A percentile compares a stretch with the other conserved stretches of the same genome.
Conservation (phyloP, 2,888 invertebrate genomes). For the Pollenia angustigena region DNA sequence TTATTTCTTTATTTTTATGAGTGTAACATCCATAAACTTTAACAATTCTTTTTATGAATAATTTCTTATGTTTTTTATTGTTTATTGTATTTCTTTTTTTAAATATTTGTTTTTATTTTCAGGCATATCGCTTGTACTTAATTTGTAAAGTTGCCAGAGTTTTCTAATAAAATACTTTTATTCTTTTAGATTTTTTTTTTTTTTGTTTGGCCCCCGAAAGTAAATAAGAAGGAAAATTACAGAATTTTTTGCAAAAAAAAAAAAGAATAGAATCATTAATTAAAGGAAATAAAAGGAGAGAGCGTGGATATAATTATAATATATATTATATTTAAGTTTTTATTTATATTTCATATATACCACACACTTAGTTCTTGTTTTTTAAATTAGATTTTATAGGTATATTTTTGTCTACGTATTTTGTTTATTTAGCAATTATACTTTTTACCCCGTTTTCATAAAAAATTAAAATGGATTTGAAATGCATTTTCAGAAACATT, state of each 20-base stretch:
- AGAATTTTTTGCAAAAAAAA: constrained; percentile 42
- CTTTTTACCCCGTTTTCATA: too few relatives aligned
- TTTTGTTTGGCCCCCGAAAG: constrained; percentile 83
- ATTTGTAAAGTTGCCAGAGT: constrained; percentile 44
- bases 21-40: constrained; percentile 81
- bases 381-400: constrained; percentile 25
- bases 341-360: constrained; percentile 64
- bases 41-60: constrained; percentile 78
- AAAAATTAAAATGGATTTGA: too few relatives aligned
- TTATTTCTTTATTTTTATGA: constrained; percentile 53
- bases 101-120: constrained; percentile 54
- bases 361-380: constrained; percentile 57
- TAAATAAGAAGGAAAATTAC: constrained; percentile 77
- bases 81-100: constrained; percentile 67
- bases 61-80: constrained; percentile 71
- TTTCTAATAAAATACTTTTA: constrained; percentile 70
- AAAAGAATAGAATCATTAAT: constrained; percentile 44
- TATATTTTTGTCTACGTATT: constrained; percentile 43
- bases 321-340: constrained; percentile 35
- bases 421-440: constrained; percentile 13
- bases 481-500: too few relatives aligned
- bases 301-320: constrained; percentile 11
- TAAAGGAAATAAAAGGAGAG: constrained; percentile 69
- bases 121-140: constrained; percentile 67
- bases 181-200: constrained; percentile 61